Evolutionary conservation across 2,797 vertebrate genomes (phyloP).

Genomic region (Lophotriccus pileatus): DNA sequence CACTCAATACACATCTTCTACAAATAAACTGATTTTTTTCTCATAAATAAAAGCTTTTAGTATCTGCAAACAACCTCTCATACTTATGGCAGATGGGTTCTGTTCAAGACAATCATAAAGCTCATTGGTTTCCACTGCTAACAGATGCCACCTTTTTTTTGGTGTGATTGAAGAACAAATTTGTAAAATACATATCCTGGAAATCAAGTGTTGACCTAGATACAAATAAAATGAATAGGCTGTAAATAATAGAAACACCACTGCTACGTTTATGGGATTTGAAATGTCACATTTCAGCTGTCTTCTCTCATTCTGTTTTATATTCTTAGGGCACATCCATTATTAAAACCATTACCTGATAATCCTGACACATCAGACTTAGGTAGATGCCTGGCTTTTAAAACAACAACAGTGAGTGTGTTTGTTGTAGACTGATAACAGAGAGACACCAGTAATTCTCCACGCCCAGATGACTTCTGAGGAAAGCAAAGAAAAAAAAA

Average conservation of each 20-base stretch:
- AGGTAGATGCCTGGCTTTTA: slow-evolving; percentile 96
- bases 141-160: neutral
- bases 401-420: slow-evolving; percentile 94
- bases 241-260: neutral
- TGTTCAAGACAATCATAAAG: neutral
- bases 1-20: neutral
- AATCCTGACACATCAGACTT: slow-evolving; percentile 91
- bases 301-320: neutral
- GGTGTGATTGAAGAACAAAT: neutral
- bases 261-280: neutral
- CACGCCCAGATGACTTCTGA: slow-evolving; percentile 89
- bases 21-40: neutral
- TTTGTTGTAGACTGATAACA: slow-evolving; percentile 98
- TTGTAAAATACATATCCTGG: neutral
- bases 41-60: neutral
- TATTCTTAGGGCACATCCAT: neutral
- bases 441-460: slow-evolving; percentile 93
- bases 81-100: neutral
- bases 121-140: neutral
- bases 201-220: neutral
- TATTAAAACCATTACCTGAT: slow-evolving; percentile 81
- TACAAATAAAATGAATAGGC: neutral
- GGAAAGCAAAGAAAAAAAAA: slow-evolving; percentile 17
- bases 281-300: neutral
- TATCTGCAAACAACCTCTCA: neutral